These are phyloP conservation scores for Mayetiola destructor DNA, from an alignment of 2,888 invertebrate species.

Conservation along the genomic window DNA sequence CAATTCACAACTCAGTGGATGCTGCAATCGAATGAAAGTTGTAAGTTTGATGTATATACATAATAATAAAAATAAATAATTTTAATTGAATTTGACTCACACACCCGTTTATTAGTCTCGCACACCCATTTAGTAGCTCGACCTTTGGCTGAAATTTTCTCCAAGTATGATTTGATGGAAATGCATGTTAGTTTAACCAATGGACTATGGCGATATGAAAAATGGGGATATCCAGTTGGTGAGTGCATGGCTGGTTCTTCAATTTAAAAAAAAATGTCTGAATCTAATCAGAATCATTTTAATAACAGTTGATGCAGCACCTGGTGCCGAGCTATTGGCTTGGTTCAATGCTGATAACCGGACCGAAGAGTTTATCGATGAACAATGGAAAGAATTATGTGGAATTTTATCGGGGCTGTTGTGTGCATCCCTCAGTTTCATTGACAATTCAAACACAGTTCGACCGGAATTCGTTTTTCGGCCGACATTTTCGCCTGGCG, in stretches of 20 bases:
- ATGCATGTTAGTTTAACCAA: conserved; percentile 83
- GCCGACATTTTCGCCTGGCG: conserved; percentile 37
- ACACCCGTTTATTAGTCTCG: conserved; percentile 48
- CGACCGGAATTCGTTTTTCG: conserved; percentile 70
- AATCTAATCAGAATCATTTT: neutral
- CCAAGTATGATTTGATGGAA: conserved; percentile 72
- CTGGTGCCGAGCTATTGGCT: conserved; percentile 87
- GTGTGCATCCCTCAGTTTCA: conserved; percentile 92
- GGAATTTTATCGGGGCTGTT: conserved; percentile 87
- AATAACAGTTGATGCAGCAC: conserved; percentile 57
- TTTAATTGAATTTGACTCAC: conserved; percentile 21
- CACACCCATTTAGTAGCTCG: conserved; percentile 81
- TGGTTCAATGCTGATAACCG: conserved; percentile 63
- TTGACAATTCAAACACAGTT: conserved; percentile 70
- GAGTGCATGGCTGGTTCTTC: neutral
- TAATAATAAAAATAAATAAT: neutral
- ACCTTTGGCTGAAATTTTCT: conserved; percentile 74
- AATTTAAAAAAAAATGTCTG: neutral
- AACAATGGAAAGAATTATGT: conserved; percentile 75
- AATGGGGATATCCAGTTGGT: conserved; percentile 82
- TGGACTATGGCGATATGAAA: conserved; percentile 84
- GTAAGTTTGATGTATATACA: conserved; percentile 38
- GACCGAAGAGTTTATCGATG: conserved; percentile 46
- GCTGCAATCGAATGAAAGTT: conserved; percentile 40
- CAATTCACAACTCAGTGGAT: conserved; percentile 78